Base-by-base conservation (phyloP, 2,797 vertebrate genomes). In the Rhinogobio ventralis region DNA sequence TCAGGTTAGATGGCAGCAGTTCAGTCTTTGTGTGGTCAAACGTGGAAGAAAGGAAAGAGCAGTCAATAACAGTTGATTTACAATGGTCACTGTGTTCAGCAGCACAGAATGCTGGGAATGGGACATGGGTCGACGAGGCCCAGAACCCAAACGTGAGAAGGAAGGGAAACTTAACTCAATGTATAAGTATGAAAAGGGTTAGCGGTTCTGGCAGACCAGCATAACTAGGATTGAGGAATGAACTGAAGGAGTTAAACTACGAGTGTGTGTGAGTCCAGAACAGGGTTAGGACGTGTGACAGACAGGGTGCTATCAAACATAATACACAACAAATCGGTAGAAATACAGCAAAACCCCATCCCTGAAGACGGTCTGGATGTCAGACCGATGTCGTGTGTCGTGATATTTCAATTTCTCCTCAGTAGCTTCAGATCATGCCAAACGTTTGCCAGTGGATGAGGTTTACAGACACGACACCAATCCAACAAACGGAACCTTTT, bases 401-500 rank as follows among this genome's bases (percentile, higher is more conserved):
- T 23, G 19, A 68, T 39, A 23, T 20, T 68, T 23, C 9, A 76
- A 6, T 55, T n/a, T 60, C 11, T 75, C n/a, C 33, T 33, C n/a
- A n/a, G n/a, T n/a, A n/a, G n/a, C n/a, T n/a, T n/a, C n/a, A n/a
- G n/a, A n/a, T n/a, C n/a, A n/a, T n/a, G n/a, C 33, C 33, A 13
- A 13, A n/a, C 68, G 36, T 39, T 36, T 1, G 19, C 19, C 19
- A 20, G 33, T 3, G 1, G 33, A 66, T 23, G 7, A 36, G 14
- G 36, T 5, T 55, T 4, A 73, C 69, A 82, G 53, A 89, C 83
- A 83, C 62, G 66, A 85, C 55, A 62, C 85, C 62, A 75, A 85
- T 94, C 92, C 93, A 92, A 93, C 94, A 94, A 94, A 92, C 95
- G 93, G 96, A 98, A 98, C 97, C 97, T 97, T 94, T 99, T 99